Base-by-base conservation (phyloP, 2,888 invertebrate species). In the Antitype chi region DNA sequence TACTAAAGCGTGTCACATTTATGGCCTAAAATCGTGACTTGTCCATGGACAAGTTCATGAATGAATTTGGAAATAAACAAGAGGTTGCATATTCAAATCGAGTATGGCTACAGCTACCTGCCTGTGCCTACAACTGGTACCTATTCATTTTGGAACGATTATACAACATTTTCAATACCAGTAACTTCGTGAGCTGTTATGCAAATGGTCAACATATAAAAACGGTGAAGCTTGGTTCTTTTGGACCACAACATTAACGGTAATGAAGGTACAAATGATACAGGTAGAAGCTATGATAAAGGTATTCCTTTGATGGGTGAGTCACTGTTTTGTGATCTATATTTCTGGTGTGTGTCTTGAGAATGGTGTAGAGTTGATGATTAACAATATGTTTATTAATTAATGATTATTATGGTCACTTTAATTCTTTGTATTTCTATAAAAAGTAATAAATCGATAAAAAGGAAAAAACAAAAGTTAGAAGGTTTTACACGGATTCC, bases 181-280 rank as follows among this genome's bases (percentile, higher is more conserved):
- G 84, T 90, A 88, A 89, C 80, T 81, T 81, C 64, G 87, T 85
- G 84, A 87, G 88, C 80, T 85, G 89, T 91, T 93, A 92, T 91
- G 91, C 89, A 91, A 92, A 93, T 92, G 89, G 86, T 78, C 84
- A 89, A 90, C 87, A 88, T 86, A 88, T 88, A 89, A 91, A 90
- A 91, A 91, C 87, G 79, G 89, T 89, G 88, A 87, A 85, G 87
- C 88, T 86, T 81, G 87, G 90, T 87, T 84, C 85, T 84, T 82
- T 85, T 85, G 59, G 88, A 88, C 85, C 85, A 82, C 78, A 81
- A 83, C 79, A 87, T 82, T 84, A 81, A 84, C 83, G 78, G 76
- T 84, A 85, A 80, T 49, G 32, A 70, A 78, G 53, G 59, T 38
- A n/a, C 11, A 3, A 57, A 68, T 68, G 52, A 71, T 70, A 62